phyloP scores from a whole-genome alignment of 2,113 vertebrate species.

The Lamprologus lemairii region DNA sequence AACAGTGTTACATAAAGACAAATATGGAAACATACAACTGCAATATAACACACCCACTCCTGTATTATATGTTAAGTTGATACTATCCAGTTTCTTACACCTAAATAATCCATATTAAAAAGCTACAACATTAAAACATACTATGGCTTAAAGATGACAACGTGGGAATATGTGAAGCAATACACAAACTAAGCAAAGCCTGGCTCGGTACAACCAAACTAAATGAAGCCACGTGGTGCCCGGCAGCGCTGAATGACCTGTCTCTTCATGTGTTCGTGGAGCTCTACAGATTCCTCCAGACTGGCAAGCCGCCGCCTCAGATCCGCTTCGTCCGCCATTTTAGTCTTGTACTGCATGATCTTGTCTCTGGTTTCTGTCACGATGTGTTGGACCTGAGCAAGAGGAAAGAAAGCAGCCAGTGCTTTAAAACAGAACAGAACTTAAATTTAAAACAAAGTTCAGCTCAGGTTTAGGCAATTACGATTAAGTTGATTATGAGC shows the following conservation, averaged over 20 bases:
- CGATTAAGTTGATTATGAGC: accelerated
- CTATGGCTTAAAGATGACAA: neutral
- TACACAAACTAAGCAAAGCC: neutral
- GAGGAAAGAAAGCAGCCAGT: neutral
- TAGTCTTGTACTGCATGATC: conserved; percentile 89
- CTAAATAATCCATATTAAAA: neutral
- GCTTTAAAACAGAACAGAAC: neutral
- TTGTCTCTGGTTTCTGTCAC: conserved; percentile 94
- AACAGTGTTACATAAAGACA: neutral
- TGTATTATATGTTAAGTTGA: neutral
- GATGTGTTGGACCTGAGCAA: conserved; percentile 79
- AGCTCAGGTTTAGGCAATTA: neutral
- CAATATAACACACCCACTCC: neutral
- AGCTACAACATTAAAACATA: neutral
- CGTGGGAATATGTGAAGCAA: neutral
- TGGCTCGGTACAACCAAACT: neutral
- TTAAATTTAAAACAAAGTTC: neutral
- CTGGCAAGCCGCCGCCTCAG: conserved; percentile 84
- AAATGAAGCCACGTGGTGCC: neutral
- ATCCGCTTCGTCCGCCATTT: conserved; percentile 87
- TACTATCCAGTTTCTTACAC: neutral
- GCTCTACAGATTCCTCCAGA: conserved; percentile 90
- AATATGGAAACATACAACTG: neutral
- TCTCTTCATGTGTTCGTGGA: conserved; percentile 91
- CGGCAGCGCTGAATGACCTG: conserved; percentile 49